Conservation (phyloP, 2,888 invertebrate genomes). For the Molorchus minor region DNA sequence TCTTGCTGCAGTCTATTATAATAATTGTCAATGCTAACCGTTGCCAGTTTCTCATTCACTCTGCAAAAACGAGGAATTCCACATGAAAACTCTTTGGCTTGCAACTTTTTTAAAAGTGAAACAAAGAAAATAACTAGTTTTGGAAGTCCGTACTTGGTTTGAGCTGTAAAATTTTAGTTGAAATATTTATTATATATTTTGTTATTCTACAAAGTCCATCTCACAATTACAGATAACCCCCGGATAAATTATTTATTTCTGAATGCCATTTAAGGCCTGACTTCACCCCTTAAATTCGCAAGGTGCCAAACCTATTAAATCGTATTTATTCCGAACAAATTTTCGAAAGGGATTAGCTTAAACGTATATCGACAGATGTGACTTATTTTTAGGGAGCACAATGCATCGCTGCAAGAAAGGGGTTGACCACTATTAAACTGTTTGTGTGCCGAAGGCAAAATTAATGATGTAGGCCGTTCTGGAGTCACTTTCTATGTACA, state of each 20-base stretch:
- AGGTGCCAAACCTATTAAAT: conserved; percentile 36
- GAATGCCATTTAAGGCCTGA: background rate
- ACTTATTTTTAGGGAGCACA: conserved; percentile 47
- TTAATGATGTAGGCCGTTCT: conserved; percentile 42
- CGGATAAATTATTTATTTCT: background rate
- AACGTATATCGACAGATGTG: conserved; percentile 53
- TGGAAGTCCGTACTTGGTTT: too few relatives aligned
- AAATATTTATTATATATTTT: too few relatives aligned
- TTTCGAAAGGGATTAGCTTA: conserved; percentile 37
- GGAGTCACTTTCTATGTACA: conserved; percentile 19
- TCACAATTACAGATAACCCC: too few relatives aligned
- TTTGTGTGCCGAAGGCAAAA: conserved; percentile 47
- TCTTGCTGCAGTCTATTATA: too few relatives aligned
- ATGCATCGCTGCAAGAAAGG: conserved; percentile 40
- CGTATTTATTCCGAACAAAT: conserved; percentile 37
- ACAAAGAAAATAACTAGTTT: too few relatives aligned
- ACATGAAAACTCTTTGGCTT: too few relatives aligned
- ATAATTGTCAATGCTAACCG: too few relatives aligned
- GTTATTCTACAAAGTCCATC: too few relatives aligned
- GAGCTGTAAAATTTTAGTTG: too few relatives aligned
- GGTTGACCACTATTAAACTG: conserved; percentile 52
- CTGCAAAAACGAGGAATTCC: too few relatives aligned
- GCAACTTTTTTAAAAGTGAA: too few relatives aligned
- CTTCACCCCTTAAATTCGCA: background rate
- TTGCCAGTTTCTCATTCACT: too few relatives aligned